Conservation (phyloP, 2,888 invertebrate species). For the Sepioteuthis lessoniana region DNA sequence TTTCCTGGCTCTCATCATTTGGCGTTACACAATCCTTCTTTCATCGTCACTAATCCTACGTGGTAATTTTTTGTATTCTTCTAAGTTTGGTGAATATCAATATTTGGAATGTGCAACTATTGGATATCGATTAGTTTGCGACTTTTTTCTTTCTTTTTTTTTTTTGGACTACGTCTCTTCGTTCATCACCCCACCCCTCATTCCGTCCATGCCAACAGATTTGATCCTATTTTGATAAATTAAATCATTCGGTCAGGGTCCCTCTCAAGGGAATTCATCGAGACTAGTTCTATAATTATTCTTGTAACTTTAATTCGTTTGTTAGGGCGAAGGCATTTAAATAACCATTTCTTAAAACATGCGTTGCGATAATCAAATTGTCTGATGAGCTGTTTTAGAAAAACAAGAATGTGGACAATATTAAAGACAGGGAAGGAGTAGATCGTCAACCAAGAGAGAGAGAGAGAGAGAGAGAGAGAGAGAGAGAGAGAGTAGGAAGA, state of each 20-base stretch:
- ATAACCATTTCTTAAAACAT: background rate
- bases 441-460: too few relatives aligned
- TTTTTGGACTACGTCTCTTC: background rate
- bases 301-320: background rate
- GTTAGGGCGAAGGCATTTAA: background rate
- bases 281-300: background rate
- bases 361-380: background rate
- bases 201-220: background rate
- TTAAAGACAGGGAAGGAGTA: background rate
- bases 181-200: fast-evolving
- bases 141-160: background rate
- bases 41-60: too few relatives aligned
- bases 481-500: too few relatives aligned
- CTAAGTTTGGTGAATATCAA: too few relatives aligned
- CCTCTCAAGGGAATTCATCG: background rate
- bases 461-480: background rate
- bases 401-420: background rate
- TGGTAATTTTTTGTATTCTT: too few relatives aligned
- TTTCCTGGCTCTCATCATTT: too few relatives aligned
- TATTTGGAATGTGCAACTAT: too few relatives aligned
- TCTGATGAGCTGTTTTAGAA: background rate
- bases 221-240: slow-evolving; percentile 2
- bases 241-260: background rate
- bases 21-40: too few relatives aligned
- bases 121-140: background rate